These are phyloP conservation scores for Scaptomyza pallida DNA, from an alignment of 1,140 invertebrate species.

Conservation along the genomic window DNA sequence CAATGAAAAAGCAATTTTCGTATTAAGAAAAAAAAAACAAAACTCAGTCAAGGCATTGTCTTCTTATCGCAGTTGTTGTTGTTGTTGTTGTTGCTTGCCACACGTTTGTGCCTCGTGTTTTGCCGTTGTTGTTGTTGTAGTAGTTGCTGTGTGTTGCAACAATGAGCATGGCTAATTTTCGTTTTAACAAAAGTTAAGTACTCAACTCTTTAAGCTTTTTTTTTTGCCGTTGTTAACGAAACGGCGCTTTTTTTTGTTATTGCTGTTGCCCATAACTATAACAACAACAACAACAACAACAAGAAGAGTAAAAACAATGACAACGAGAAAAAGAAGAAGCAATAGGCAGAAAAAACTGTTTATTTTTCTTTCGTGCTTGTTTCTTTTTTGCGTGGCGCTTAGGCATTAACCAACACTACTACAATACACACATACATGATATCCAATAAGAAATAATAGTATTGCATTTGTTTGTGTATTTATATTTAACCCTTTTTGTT, in stretches of 20 bases:
- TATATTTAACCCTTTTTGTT: neutral
- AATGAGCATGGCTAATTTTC: conserved; percentile 79
- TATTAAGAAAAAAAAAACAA: conserved; percentile 49
- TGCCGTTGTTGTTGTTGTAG: conserved; percentile 33
- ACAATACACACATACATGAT: too few relatives aligned
- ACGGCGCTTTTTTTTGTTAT: conserved; percentile 34
- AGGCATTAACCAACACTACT: conserved; percentile 37
- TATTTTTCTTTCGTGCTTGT: conserved; percentile 26
- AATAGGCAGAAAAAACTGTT: conserved; percentile 15
- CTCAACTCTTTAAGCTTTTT: conserved; percentile 64
- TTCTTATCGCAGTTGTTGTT: conserved; percentile 41
- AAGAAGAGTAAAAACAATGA: conserved; percentile 17
- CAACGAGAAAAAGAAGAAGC: conserved; percentile 27
- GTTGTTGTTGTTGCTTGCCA: conserved; percentile 64
- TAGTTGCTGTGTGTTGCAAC: conserved; percentile 73
- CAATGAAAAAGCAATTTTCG: conserved; percentile 79
- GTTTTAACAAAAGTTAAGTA: conserved; percentile 78
- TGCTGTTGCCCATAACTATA: conserved; percentile 29
- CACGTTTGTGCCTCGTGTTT: conserved; percentile 65
- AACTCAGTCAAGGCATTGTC: conserved; percentile 78
- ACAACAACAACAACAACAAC: conserved; percentile 30
- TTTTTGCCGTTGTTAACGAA: conserved; percentile 65
- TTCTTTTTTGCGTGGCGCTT: conserved; percentile 45
- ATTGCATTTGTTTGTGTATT: conserved; percentile 17
- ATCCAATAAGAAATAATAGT: conserved; percentile 25